These are phyloP conservation scores for Apaloderma vittatum DNA, from an alignment of 2,113 vertebrate genomes.

Conservation along the genomic window DNA sequence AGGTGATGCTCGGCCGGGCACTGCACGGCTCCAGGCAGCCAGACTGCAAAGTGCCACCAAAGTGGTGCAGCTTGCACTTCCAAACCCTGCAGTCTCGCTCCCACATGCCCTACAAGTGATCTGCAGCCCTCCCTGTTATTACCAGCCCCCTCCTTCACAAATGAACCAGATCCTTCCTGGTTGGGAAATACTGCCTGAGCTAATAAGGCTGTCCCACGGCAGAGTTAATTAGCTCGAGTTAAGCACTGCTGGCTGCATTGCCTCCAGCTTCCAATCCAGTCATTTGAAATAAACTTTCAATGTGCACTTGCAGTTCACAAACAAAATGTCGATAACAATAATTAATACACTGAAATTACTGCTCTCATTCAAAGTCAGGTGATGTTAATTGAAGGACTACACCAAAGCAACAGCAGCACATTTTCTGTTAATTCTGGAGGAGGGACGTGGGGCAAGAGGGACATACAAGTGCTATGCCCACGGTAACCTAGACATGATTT, in stretches of 20 bases:
- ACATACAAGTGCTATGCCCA: neutral
- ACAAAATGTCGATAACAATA: too few relatives aligned
- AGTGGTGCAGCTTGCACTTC: neutral
- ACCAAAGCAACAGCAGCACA: neutral
- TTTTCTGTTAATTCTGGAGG: neutral
- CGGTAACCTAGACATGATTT: neutral
- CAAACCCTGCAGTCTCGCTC: neutral
- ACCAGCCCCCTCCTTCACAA: neutral
- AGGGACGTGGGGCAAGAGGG: neutral
- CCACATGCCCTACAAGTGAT: too few relatives aligned
- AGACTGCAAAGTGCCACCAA: neutral
- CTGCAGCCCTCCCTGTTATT: neutral
- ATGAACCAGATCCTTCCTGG: neutral
- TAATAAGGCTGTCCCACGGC: neutral
- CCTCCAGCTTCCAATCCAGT: neutral
- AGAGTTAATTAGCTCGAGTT: neutral
- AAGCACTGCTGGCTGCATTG: neutral
- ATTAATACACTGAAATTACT: neutral
- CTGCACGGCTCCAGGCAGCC: neutral
- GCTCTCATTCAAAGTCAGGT: neutral
- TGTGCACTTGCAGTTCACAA: neutral
- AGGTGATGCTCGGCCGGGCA: rapidly evolving
- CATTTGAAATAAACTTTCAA: neutral
- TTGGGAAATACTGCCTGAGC: neutral
- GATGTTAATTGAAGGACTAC: neutral